Evolutionary conservation across 2,888 invertebrate species (phyloP).

Genomic region (Eristalis tenax): DNA sequence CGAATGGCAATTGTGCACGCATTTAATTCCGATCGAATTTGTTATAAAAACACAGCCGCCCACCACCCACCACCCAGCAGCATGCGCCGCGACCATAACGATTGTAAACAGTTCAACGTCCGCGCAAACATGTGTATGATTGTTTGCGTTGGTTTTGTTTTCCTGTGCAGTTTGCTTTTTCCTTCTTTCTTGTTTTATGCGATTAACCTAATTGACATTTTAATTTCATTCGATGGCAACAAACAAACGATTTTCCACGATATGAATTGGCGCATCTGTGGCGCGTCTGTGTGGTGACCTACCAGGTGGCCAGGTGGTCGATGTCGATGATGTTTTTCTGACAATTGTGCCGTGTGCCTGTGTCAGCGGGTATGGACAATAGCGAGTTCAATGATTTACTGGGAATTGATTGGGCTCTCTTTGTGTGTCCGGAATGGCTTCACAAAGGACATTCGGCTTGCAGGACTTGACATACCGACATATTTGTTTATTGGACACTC

Average conservation of each 20-base stretch:
- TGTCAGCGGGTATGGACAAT: too few species aligned
- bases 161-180: neutral
- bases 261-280: neutral
- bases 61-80: neutral
- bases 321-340: neutral
- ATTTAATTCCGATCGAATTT: conserved; percentile 15
- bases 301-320: neutral
- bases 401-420: too few species aligned
- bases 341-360: neutral
- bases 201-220: conserved; percentile 63
- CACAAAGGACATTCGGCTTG: too few species aligned
- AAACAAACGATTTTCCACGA: conserved; percentile 53
- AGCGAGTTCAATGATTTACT: too few species aligned
- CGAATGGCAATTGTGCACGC: conserved; percentile 15
- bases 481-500: too few species aligned
- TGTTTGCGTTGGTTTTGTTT: neutral
- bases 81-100: neutral
- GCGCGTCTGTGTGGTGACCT: neutral
- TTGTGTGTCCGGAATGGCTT: too few species aligned
- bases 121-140: conserved; percentile 6
- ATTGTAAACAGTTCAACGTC: conserved; percentile 15
- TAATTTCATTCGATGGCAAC: conserved; percentile 49
- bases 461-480: too few species aligned
- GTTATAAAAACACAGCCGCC: neutral
- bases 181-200: conserved; percentile 21